These are phyloP conservation scores for Ectropis grisescens DNA, from an alignment of 1,140 invertebrate species.

Conservation along the genomic window DNA sequence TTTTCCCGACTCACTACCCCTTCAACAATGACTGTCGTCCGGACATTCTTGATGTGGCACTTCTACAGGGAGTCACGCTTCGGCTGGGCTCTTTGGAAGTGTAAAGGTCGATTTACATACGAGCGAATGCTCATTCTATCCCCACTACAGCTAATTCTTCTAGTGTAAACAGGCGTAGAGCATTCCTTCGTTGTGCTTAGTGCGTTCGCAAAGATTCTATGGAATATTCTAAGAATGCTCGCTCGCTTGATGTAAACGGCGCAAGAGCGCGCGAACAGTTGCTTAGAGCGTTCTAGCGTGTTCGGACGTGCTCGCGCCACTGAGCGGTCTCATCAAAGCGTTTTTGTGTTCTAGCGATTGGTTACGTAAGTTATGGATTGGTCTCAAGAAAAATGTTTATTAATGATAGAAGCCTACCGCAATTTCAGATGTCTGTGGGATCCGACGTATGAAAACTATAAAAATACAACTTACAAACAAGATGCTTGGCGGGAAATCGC, in stretches of 20 bases:
- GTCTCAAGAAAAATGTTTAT: constrained; percentile 10
- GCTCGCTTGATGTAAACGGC: constrained; percentile 12
- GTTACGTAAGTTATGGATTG: constrained; percentile 5
- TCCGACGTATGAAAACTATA: too few relatives aligned
- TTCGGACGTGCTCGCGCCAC: constrained; percentile 13
- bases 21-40: too few relatives aligned
- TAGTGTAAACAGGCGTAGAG: constrained; percentile 14
- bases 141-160: constrained; percentile 10
- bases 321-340: constrained; percentile 10
- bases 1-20: too few relatives aligned
- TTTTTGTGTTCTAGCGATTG: constrained; percentile 8
- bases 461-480: too few relatives aligned
- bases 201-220: constrained; percentile 8
- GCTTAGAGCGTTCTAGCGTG: constrained; percentile 11
- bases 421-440: constrained; percentile 4
- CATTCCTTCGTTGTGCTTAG: constrained; percentile 10
- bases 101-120: constrained; percentile 8
- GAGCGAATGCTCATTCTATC: constrained; percentile 13
- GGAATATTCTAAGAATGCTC: constrained; percentile 14
- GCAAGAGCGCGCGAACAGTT: constrained; percentile 12
- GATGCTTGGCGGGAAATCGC: too few relatives aligned
- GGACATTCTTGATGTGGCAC: too few relatives aligned
- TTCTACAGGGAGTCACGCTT: too few relatives aligned
- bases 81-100: too few relatives aligned
- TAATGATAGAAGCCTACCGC: constrained; percentile 10